Evolutionary conservation across 2,797 vertebrate genomes (phyloP).

Genomic region (Smutsia gigantea): DNA sequence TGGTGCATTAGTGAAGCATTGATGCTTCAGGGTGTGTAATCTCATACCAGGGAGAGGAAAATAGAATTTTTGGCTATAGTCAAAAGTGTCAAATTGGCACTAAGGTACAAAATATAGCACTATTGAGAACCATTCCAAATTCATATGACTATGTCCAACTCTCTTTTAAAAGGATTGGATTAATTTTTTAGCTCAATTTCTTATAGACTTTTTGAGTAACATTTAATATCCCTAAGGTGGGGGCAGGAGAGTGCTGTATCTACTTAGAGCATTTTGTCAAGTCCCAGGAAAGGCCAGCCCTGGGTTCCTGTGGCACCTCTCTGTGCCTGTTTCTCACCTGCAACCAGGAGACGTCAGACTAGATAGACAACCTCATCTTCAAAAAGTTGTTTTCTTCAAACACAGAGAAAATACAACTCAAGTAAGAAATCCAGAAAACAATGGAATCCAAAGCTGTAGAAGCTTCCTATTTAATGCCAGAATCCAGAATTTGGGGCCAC

Average conservation of each 20-base stretch:
- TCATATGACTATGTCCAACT: background rate
- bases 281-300: background rate
- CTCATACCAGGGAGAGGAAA: background rate
- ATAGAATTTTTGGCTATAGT: background rate
- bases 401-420: background rate
- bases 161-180: conserved; percentile 24
- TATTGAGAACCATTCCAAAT: background rate
- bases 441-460: background rate
- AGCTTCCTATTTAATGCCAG: background rate
- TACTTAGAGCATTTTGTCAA: background rate
- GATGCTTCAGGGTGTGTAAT: background rate
- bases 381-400: background rate
- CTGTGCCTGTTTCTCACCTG: background rate
- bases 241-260: background rate
- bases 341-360: too few species aligned
- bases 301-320: background rate
- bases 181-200: conserved; percentile 21
- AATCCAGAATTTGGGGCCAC: background rate
- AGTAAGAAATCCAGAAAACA: background rate
- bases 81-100: background rate
- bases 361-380: background rate
- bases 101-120: background rate
- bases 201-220: background rate
- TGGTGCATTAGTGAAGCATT: background rate
- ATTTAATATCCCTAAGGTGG: background rate